Percentiles rank a stretch among this genome's conserved stretches.
phyloP scores from a whole-genome alignment of 2,113 vertebrate genomes.

The Scortum barcoo region DNA sequence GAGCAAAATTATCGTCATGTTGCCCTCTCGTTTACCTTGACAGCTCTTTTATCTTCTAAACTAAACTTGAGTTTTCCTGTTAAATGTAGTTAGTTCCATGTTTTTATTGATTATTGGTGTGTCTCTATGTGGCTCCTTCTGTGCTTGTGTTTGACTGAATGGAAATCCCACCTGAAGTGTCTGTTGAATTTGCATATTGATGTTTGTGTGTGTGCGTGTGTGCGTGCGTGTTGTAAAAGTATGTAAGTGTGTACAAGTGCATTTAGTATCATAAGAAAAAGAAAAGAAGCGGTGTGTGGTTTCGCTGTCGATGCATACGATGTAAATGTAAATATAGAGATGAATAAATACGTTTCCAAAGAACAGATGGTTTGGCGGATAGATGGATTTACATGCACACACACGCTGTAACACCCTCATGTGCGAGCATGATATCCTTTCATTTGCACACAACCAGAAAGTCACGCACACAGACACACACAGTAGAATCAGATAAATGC shows the following conservation, averaged over 20 bases:
- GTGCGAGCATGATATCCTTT: slow-evolving; percentile 6
- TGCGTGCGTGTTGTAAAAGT: neutral
- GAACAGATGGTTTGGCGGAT: slow-evolving; percentile 30
- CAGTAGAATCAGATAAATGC: neutral
- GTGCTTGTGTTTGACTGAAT: slow-evolving; percentile 28
- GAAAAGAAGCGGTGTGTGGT: slow-evolving; percentile 37
- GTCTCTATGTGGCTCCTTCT: slow-evolving; percentile 27
- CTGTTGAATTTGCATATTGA: neutral
- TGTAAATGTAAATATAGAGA: slow-evolving; percentile 60
- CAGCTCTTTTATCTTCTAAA: neutral
- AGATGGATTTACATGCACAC: slow-evolving; percentile 9
- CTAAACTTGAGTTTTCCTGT: neutral
- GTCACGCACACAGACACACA: neutral
- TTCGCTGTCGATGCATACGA: slow-evolving; percentile 29
- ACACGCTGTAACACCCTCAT: neutral
- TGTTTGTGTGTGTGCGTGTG: slow-evolving; percentile 28
- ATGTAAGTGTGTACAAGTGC: slow-evolving; percentile 28
- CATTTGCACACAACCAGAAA: neutral
- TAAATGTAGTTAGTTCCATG: slow-evolving; percentile 29
- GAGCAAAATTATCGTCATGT: neutral
- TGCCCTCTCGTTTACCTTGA: neutral
- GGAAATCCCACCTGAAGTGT: neutral
- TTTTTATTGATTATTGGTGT: slow-evolving; percentile 22
- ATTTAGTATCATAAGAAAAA: slow-evolving; percentile 19
- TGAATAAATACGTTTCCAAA: slow-evolving; percentile 43